These are phyloP conservation scores for Idaea biselata DNA, from an alignment of 2,888 invertebrate species.

Conservation along the genomic window DNA sequence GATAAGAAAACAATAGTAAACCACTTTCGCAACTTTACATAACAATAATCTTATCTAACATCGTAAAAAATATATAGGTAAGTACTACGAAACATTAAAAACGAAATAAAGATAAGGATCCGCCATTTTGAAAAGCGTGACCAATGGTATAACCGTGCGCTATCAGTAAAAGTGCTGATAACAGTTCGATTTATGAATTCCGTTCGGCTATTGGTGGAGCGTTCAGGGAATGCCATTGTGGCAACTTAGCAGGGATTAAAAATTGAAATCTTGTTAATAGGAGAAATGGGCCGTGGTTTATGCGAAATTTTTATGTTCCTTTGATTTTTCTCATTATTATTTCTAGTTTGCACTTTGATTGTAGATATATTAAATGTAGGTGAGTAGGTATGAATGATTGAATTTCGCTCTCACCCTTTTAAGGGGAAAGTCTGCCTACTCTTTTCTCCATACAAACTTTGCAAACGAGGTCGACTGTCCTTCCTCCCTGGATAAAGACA, in stretches of 20 bases:
- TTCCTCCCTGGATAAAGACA: too few relatives aligned
- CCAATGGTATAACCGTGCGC: conserved; percentile 61
- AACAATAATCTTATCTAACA: conserved; percentile 47
- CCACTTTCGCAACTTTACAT: conserved; percentile 31
- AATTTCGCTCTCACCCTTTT: background rate
- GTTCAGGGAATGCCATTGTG: conserved; percentile 39
- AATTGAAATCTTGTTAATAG: conserved; percentile 54
- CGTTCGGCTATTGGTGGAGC: conserved; percentile 56
- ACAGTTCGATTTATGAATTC: conserved; percentile 69
- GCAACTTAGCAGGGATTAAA: conserved; percentile 58
- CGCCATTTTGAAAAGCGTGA: conserved; percentile 71
- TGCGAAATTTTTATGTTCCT: conserved; percentile 34
- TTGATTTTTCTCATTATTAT: conserved; percentile 19
- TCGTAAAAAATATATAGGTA: conserved; percentile 46
- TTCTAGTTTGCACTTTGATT: background rate
- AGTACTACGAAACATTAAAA: conserved; percentile 51
- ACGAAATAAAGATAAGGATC: conserved; percentile 56
- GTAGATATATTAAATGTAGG: background rate
- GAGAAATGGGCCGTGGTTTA: conserved; percentile 51
- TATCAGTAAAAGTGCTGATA: conserved; percentile 67
- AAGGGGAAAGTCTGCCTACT: too few relatives aligned
- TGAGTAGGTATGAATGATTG: background rate
- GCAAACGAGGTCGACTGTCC: too few relatives aligned
- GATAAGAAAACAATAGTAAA: background rate
- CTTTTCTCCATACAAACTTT: too few relatives aligned